Evolutionary conservation across 2,113 vertebrate genomes (phyloP), one percentile per base, ranked within the genome.

Genomic region (Camarhynchus parvulus): DNA sequence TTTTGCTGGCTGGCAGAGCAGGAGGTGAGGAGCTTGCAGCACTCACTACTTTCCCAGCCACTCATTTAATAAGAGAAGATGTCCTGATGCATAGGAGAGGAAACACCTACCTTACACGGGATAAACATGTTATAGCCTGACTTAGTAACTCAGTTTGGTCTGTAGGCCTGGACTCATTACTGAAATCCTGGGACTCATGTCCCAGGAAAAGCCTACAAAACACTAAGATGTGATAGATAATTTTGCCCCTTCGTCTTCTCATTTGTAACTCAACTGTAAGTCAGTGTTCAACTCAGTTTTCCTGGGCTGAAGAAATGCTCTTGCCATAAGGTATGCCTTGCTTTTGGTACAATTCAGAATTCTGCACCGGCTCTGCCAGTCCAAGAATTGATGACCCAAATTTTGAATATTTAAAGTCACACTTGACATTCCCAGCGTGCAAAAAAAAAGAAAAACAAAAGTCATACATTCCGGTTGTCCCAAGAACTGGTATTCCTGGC

Each of bases 51-150:
- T 92, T 61, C 75, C 67, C 67, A 77, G 58, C 6, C 41, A 55
- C 24, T 72, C 46, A 33, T 56, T 53, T 58, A 58, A 33, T 69
- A 58, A 42, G 42, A 64, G 22, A 46, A 53, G 55, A 35, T 16
- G 5, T 35, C 28, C 31, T 84, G 64, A 67, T 23, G 22, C n/a
- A 8, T 5, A 35, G 52, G 49, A 92, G 80, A 95, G 31, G 37
- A 75, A 90, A 88, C 37, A 96, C 64, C 73, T 94, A 90, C 94
- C 95, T 93, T 87, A 24, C 42, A 53, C 1, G 4, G 31, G 41
- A 52, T 80, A 52, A 61, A 30, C 27, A 85, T 11, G 7, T 66
- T 55, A 22, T 25, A 61, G 64, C 46, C 80, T 93, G 53, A 83
- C 44, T 78, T 83, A 76, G 28, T 28, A 72, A 22, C 25, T 74